phyloP scores from a whole-genome alignment of 2,797 vertebrate species.

The Pterois miles region DNA sequence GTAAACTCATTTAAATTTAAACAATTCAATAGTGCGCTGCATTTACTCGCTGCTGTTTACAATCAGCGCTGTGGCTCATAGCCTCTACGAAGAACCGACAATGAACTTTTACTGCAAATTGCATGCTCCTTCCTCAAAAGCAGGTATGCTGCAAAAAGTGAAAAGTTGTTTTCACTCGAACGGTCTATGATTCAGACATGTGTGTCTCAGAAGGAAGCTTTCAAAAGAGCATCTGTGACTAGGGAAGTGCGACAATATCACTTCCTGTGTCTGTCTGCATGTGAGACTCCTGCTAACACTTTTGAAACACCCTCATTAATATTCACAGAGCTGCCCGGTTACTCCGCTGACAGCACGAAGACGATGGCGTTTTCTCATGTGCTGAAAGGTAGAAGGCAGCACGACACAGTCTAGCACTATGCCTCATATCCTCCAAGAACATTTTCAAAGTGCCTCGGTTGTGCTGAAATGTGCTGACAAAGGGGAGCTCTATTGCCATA shows the following conservation, averaged over 20 bases:
- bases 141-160: constrained; percentile 2
- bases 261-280: constrained; percentile 79
- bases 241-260: constrained; percentile 76
- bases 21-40: constrained; percentile 30
- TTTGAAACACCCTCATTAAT: constrained; percentile 59
- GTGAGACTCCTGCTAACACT: constrained; percentile 66
- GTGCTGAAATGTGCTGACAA: constrained; percentile 61
- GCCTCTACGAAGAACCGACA: constrained; percentile 36
- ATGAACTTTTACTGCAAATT: constrained; percentile 7
- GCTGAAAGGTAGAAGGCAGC: constrained; percentile 29
- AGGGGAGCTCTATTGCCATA: constrained; percentile 36
- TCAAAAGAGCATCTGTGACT: constrained; percentile 59
- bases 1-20: constrained; percentile 40
- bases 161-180: neutral
- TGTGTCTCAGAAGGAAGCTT: constrained; percentile 41
- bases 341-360: constrained; percentile 19
- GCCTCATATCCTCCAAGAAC: constrained; percentile 38
- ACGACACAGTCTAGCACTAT: constrained; percentile 28
- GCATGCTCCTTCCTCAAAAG: constrained; percentile 16
- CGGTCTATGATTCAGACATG: constrained; percentile 29
- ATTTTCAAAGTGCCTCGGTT: constrained; percentile 35
- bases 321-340: constrained; percentile 45
- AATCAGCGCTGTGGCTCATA: constrained; percentile 4
- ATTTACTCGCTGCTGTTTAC: constrained; percentile 27
- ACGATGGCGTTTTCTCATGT: constrained; percentile 17